Conservation (phyloP, 2,797 vertebrate species). For the Emydoidea blandingii region DNA sequence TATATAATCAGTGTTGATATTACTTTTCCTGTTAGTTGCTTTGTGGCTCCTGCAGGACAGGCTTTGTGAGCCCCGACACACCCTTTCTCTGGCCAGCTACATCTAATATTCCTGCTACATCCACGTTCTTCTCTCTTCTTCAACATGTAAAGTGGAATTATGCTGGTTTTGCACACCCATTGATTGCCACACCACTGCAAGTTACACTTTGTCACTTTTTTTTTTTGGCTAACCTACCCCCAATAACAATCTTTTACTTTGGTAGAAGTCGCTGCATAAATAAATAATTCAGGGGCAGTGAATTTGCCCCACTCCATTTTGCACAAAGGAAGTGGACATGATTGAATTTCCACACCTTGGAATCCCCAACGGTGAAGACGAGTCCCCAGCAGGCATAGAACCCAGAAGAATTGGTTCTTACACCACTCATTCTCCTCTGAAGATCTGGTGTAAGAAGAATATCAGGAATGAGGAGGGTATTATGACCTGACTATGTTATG, state of each 20-base stretch:
- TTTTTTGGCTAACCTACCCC: not conserved
- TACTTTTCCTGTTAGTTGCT: not conserved
- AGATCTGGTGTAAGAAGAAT: not conserved
- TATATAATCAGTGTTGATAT: not conserved
- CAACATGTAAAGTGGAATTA: not conserved
- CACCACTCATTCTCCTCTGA: not conserved
- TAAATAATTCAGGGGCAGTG: conserved; percentile 36
- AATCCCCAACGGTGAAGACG: not conserved
- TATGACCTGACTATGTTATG: not conserved
- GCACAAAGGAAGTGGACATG: not conserved
- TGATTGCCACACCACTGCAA: not conserved
- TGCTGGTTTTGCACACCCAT: not conserved
- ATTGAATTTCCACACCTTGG: not conserved
- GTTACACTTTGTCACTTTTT: not conserved
- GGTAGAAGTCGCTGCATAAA: not conserved
- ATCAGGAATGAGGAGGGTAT: rapidly evolving
- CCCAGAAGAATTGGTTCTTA: not conserved
- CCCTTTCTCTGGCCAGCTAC: not conserved
- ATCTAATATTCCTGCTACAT: not conserved
- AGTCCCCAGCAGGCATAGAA: rapidly evolving
- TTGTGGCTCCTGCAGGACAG: not conserved
- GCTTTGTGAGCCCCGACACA: not conserved
- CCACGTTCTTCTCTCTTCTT: not conserved
- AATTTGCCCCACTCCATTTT: not conserved
- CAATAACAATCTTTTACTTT: not conserved